These are phyloP conservation scores for Centrocercus urophasianus DNA, from an alignment of 2,113 vertebrate genomes.

Conservation along the genomic window DNA sequence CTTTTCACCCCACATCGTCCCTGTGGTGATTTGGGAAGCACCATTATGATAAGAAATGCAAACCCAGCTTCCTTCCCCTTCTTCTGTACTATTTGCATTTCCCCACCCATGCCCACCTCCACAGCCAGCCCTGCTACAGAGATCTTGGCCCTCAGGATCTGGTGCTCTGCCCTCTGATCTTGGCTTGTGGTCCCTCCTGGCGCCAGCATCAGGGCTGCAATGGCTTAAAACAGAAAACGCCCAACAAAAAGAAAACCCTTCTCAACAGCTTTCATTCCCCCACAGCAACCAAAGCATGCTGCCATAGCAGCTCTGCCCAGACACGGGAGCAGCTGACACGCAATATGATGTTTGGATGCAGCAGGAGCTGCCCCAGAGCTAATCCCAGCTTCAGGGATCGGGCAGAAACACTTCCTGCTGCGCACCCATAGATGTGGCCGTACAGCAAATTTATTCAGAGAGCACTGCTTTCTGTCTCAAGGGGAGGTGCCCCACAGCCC, in stretches of 20 bases:
- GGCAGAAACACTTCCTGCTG: rapidly evolving
- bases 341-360: not conserved
- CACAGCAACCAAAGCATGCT: not conserved
- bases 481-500: rapidly evolving
- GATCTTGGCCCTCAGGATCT: not conserved
- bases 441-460: not conserved
- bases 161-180: not conserved
- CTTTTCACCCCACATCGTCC: not conserved
- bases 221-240: not conserved
- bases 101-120: rapidly evolving
- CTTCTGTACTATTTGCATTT: not conserved
- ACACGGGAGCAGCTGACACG: not conserved
- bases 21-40: not conserved
- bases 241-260: not conserved
- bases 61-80: not conserved
- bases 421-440: not conserved
- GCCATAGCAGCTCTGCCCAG: not conserved
- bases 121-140: not conserved
- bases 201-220: rapidly evolving
- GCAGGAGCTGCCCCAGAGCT: not conserved
- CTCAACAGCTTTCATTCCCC: not conserved
- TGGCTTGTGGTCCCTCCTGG: not conserved
- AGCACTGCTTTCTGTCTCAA: not conserved
- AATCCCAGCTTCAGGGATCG: not conserved
- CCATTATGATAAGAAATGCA: rapidly evolving